Base-by-base conservation (phyloP, 1,140 invertebrate species). In the Daktulosphaira vitifoliae region DNA sequence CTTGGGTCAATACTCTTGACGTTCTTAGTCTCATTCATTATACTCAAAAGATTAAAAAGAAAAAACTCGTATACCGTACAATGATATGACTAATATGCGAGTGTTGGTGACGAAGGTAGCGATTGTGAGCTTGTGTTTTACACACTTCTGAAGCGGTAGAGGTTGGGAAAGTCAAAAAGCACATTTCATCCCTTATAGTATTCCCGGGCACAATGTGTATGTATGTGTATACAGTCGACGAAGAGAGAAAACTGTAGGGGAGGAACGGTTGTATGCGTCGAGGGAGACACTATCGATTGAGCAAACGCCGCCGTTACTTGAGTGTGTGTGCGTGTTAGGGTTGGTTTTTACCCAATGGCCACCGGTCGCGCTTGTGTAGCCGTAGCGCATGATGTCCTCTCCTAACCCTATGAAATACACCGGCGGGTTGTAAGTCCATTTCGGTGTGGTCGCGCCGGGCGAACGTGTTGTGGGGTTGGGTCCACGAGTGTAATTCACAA, bases 381-480 rank as follows among this genome's bases (percentile, higher is more conserved):
- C 53, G 33, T 9, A 16, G 29, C 29, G 15, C 29, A 25, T 16
- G 50, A 52, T 39, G 42, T 23, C 39, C 26, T 39, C 20, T 25
- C 38, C 23, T 44, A 59, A 62, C 56, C 56, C 56, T 42, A 46
- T n/a, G 26, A 62, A 44, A 15, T 33, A 39, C 56, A 48, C 22
- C 42, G 11, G 39, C 54, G 54, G 39, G 38, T 29, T 29, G 16
- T 29, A 48, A 48, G 42, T 46, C 56, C 56, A 33, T 62, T 48
- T 62, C 42, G 56, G 56, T 46, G 42, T 18, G 56, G 25, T 62
- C 56, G 42, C 56, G 42, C 56, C 56, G 56, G 56, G 42, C 13
- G 42, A 59, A 44, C 54, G 54, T 18, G 54, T 59, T 54, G 5
- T 11, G 52, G 20, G 38, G 33, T 39, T 54, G 15, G 52, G 15